Conservation (phyloP, 2,888 invertebrate genomes). For the Scaptomyza tumidula region DNA sequence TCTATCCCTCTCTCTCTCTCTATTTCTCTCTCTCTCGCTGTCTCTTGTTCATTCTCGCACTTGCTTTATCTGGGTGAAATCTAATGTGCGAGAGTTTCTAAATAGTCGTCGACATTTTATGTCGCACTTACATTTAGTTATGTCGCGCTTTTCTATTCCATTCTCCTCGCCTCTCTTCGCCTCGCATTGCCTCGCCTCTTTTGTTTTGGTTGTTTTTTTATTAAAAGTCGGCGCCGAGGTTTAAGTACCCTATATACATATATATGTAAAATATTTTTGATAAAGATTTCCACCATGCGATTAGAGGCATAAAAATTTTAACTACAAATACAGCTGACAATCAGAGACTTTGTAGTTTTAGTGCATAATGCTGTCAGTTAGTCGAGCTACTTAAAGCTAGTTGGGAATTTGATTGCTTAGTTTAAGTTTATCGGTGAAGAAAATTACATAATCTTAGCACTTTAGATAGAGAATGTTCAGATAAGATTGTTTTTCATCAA, state of each 20-base stretch:
- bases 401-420: not conserved
- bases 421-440: no score
- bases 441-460: no score
- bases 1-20: not conserved
- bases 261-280: constrained; percentile 25
- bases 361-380: no score
- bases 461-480: no score
- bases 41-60: not conserved
- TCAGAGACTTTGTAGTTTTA: no score
- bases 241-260: constrained; percentile 48
- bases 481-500: no score
- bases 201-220: constrained; percentile 21
- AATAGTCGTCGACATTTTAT: constrained; percentile 62
- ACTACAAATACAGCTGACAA: constrained; percentile 9
- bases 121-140: constrained; percentile 70
- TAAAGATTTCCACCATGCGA: constrained; percentile 22
- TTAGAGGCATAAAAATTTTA: constrained; percentile 26
- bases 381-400: not conserved
- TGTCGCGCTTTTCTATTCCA: constrained; percentile 18
- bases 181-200: not conserved
- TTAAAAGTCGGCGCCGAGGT: constrained; percentile 58
- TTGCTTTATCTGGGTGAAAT: constrained; percentile 33
- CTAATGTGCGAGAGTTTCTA: constrained; percentile 32
- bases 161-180: no score
- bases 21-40: not conserved